Conservation (phyloP, 2,888 invertebrate species). For the Periphyllus acericola region DNA sequence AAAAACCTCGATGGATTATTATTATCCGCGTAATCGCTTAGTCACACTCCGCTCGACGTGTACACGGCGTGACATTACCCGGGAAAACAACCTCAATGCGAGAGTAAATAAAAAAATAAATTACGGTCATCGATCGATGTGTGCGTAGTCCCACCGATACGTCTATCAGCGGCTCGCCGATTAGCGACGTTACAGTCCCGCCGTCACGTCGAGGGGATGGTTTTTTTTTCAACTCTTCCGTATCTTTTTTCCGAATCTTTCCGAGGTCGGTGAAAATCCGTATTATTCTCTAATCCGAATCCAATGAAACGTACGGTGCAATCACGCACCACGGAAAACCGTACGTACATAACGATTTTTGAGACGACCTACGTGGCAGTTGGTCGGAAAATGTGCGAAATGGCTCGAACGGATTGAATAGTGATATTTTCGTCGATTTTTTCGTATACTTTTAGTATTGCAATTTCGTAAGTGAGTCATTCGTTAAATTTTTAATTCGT, state of each 20-base stretch:
- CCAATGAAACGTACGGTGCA: not conserved
- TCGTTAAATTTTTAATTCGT: too few species aligned
- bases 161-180: not conserved
- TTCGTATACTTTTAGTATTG: too few species aligned
- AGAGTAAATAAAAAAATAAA: not conserved
- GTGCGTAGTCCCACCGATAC: not conserved
- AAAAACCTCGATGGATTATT: constrained; percentile 17
- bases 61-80: not conserved
- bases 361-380: too few species aligned
- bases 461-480: too few species aligned
- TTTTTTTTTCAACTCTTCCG: not conserved
- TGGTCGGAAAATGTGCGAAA: too few species aligned
- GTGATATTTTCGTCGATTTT: too few species aligned
- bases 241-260: not conserved
- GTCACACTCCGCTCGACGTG: not conserved
- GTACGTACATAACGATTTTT: too few species aligned
- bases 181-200: not conserved
- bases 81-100: not conserved
- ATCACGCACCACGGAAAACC: not conserved
- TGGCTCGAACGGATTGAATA: too few species aligned
- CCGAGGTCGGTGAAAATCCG: not conserved
- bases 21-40: constrained; percentile 7
- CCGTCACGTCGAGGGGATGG: not conserved
- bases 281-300: not conserved
- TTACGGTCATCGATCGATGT: not conserved